A percentile compares a stretch with the other conserved stretches of the same genome.
Conservation (phyloP, 2,113 vertebrate species). For the Siniperca knerii region DNA sequence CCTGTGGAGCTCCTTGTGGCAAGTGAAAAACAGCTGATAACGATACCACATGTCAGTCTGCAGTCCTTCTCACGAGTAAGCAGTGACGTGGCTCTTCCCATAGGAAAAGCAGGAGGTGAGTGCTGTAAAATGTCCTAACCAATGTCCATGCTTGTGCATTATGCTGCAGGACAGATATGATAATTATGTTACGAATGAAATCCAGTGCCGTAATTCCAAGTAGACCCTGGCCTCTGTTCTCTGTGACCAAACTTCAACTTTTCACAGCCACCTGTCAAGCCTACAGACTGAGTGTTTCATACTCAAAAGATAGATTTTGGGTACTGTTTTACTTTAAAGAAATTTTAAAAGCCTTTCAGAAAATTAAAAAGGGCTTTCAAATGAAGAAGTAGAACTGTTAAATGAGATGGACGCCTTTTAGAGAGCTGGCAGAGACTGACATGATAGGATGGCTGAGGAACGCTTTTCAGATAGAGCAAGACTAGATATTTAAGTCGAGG, state of each 20-base stretch:
- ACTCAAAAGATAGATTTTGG: slow-evolving; percentile 9
- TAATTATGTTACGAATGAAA: background rate
- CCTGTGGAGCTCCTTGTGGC: background rate
- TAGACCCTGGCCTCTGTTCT: background rate
- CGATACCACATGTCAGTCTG: background rate
- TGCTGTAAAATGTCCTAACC: background rate
- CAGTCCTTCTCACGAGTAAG: background rate
- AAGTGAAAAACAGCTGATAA: too few relatives aligned
- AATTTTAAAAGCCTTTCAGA: slow-evolving; percentile 14
- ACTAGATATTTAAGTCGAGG: slow-evolving; percentile 27
- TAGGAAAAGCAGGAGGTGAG: background rate
- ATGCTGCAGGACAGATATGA: too few relatives aligned
- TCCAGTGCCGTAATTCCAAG: background rate
- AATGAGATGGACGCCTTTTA: slow-evolving; percentile 33
- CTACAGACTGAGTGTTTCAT: slow-evolving; percentile 3
- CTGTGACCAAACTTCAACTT: background rate
- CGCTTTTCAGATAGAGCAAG: slow-evolving; percentile 45
- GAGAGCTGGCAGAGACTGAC: slow-evolving; percentile 31
- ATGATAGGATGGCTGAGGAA: slow-evolving; percentile 29
- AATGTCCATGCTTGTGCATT: too few relatives aligned
- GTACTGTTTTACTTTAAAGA: slow-evolving; percentile 29
- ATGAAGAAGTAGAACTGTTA: slow-evolving; percentile 22
- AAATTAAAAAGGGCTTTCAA: slow-evolving; percentile 30
- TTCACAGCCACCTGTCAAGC: slow-evolving; percentile 31
- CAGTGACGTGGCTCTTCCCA: background rate